Evolutionary conservation across 1,140 invertebrate genomes (phyloP), one percentile per base, ranked within the genome.

Genomic region (Trichonephila clavata): DNA sequence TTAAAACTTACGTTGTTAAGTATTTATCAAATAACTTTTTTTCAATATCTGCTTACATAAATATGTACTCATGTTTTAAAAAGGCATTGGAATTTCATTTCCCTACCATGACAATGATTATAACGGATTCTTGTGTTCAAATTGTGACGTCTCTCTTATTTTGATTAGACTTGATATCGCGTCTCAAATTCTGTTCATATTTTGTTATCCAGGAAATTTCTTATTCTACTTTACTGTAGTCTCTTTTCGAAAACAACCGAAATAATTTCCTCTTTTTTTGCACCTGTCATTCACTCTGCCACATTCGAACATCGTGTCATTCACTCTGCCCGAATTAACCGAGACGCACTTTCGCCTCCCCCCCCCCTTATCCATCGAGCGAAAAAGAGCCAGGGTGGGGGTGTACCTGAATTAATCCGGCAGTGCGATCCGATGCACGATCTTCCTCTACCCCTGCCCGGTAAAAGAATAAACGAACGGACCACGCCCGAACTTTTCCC

Each of bases 401-500:
- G 65, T 27, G 65, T 21, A 68, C n/a, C 24, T 77, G 27, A 39
- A 77, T 77, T 77, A 77, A 77, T 77, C 16, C 16, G 1, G 71
- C 71, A 77, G 32, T 32, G 24, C 27, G 39, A 77, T 39, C 27
- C 27, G 27, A 77, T 77, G 71, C 71, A 77, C 16, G 71, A 1
- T 16, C 71, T 18, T 39, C 71, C 68, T 21, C 68, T 7, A 14
- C 27, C 24, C 68, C 14, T 32, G 68, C 24, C 27, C 68, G 81
- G 43, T 21, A 57, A 57, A 50, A 83, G 81, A 83, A 83, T n/a
- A 57, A 83, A 18, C 21, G 81, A 59, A 59, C 43, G 27, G 81
- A 83, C 87, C 87, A 89, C 87, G 43, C 87, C 87, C 87, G 50
- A 89, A 60, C 21, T 50, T 63, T 14, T 27, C 57, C 59, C 57